phyloP scores from a whole-genome alignment of 2,113 vertebrate species.

The Mirounga angustirostris region DNA sequence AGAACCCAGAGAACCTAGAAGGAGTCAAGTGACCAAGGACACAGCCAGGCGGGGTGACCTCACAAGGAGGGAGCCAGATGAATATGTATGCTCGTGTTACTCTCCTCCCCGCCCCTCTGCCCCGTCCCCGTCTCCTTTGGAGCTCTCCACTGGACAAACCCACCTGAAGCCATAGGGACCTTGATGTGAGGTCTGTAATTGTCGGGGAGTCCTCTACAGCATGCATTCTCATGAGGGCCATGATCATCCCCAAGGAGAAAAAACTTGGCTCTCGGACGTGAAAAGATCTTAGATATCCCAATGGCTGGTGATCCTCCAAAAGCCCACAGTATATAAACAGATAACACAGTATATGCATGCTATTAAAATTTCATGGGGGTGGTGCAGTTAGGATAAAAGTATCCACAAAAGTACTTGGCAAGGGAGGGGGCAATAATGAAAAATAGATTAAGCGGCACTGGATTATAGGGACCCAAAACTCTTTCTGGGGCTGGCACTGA shows the following conservation, averaged over 20 bases:
- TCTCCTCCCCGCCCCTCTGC: background rate
- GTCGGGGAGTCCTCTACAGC: background rate
- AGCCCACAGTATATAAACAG: background rate
- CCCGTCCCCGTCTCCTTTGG: background rate
- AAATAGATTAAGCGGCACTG: background rate
- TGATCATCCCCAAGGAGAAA: background rate
- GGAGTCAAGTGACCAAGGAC: background rate
- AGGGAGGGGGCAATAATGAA: background rate
- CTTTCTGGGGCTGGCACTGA: background rate
- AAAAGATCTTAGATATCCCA: background rate
- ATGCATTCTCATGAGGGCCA: background rate
- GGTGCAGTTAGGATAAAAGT: background rate
- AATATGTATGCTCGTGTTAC: rapidly evolving
- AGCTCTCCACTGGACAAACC: background rate
- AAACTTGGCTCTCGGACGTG: background rate
- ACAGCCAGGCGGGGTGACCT: background rate
- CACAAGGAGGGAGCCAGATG: background rate
- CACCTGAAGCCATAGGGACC: background rate
- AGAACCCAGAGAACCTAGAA: background rate
- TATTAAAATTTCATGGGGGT: background rate
- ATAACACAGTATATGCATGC: background rate
- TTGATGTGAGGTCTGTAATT: background rate
- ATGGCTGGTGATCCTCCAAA: background rate
- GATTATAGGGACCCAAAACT: background rate
- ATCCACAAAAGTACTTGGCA: background rate